phyloP scores from a whole-genome alignment of 2,113 vertebrate genomes.

The Zapornia atra region DNA sequence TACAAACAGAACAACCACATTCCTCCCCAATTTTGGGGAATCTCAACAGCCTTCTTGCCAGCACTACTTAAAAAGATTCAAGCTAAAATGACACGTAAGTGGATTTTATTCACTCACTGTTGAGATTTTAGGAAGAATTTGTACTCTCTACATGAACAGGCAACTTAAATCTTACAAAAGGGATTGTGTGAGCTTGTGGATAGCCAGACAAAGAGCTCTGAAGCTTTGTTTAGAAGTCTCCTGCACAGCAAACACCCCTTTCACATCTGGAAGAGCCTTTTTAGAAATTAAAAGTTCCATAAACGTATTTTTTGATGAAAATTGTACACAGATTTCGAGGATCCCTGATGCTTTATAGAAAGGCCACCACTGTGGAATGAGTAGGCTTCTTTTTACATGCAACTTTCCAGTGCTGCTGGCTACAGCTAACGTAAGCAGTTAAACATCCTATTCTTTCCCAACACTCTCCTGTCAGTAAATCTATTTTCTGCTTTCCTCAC shows the following conservation, averaged over 20 bases:
- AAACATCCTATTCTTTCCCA: slow-evolving; percentile 42
- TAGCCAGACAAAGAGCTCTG: not conserved
- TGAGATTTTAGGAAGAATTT: not conserved
- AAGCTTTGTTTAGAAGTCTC: not conserved
- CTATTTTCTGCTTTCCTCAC: slow-evolving; percentile 19
- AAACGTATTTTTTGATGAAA: not conserved
- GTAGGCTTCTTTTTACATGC: not conserved
- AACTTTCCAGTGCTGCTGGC: slow-evolving; percentile 38
- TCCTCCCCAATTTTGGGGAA: not conserved
- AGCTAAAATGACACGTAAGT: not conserved
- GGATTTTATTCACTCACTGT: not conserved
- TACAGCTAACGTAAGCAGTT: not conserved
- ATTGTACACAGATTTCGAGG: not conserved
- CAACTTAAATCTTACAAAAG: not conserved
- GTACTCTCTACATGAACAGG: not conserved
- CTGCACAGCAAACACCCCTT: not conserved
- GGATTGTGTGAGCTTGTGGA: not conserved
- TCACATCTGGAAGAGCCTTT: not conserved
- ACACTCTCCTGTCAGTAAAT: slow-evolving; percentile 7
- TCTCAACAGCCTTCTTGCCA: not conserved
- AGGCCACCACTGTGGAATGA: not conserved
- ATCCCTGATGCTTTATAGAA: slow-evolving; percentile 9
- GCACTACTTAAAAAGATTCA: not conserved
- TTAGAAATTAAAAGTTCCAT: not conserved
- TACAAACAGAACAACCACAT: not conserved